Evolutionary conservation across 2,797 vertebrate species (phyloP).

Genomic region (Mycteria americana): DNA sequence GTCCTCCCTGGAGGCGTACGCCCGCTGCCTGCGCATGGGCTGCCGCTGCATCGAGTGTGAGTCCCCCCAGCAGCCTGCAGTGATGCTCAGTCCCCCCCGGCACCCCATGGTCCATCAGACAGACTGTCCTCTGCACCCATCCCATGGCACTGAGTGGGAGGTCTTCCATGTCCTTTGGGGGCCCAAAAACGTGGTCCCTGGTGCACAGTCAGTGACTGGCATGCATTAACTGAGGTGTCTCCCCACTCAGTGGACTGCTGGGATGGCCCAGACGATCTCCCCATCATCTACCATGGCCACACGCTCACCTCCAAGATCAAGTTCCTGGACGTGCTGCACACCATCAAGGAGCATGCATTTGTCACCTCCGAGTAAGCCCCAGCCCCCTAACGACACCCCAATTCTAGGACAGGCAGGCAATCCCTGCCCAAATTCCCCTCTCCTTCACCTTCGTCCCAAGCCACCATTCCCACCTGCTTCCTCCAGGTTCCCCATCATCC

Average conservation of each 20-base stretch:
- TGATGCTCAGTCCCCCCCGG: not conserved
- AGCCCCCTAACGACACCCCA: fast-evolving
- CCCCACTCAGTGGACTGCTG: slow-evolving; percentile 86
- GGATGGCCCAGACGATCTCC: slow-evolving; percentile 91
- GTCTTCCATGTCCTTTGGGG: not conserved
- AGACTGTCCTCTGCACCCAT: not conserved
- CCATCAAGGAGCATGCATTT: slow-evolving; percentile 91
- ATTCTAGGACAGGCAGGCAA: not conserved
- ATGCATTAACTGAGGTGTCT: not conserved
- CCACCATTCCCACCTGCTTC: not conserved
- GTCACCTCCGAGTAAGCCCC: slow-evolving; percentile 84
- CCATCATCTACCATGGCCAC: slow-evolving; percentile 92
- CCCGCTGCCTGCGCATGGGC: slow-evolving; percentile 75
- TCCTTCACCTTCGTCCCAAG: not conserved
- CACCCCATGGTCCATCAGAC: not conserved
- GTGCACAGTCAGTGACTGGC: fast-evolving
- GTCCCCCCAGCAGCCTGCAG: not conserved
- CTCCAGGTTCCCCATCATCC: slow-evolving; percentile 87
- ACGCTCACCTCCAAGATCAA: slow-evolving; percentile 93
- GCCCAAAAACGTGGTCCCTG: not conserved
- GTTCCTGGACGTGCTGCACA: slow-evolving; percentile 89
- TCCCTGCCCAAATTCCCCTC: not conserved
- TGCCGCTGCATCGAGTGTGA: slow-evolving; percentile 76
- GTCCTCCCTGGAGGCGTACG: slow-evolving; percentile 72
- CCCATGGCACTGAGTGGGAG: fast-evolving